These are phyloP conservation scores for Dryadula phaetusa DNA, from an alignment of 2,888 invertebrate species.

Conservation along the genomic window DNA sequence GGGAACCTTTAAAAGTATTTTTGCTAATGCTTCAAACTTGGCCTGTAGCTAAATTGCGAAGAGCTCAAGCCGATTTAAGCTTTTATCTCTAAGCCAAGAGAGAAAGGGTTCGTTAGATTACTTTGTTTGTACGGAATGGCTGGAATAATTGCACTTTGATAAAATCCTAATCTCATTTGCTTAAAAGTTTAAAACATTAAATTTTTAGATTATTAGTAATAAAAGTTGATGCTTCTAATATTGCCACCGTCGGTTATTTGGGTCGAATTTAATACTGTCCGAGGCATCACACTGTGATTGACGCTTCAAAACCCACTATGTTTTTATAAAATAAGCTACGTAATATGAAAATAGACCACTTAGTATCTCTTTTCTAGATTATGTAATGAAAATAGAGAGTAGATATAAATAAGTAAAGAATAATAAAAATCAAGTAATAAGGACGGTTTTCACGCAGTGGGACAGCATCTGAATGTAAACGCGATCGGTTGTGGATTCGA, in stretches of 20 bases:
- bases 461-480: too few species aligned
- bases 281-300: too few species aligned
- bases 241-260: background rate
- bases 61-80: conserved; percentile 33
- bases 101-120: conserved; percentile 31
- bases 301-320: too few species aligned
- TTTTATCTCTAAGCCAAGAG: conserved; percentile 36
- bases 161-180: conserved; percentile 17
- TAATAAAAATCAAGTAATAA: too few species aligned
- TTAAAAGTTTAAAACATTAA: background rate
- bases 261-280: too few species aligned
- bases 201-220: background rate
- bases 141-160: conserved; percentile 32
- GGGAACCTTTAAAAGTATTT: conserved; percentile 12
- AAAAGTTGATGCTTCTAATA: background rate
- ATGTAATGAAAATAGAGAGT: too few species aligned
- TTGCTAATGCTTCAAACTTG: conserved; percentile 30
- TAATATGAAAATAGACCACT: too few species aligned
- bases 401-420: too few species aligned
- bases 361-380: too few species aligned
- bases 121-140: conserved; percentile 23
- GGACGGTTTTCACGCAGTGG: too few species aligned
- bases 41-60: conserved; percentile 30
- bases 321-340: too few species aligned
- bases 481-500: too few species aligned